phyloP scores from a whole-genome alignment of 2,888 invertebrate genomes.

The Cerastoderma edule region DNA sequence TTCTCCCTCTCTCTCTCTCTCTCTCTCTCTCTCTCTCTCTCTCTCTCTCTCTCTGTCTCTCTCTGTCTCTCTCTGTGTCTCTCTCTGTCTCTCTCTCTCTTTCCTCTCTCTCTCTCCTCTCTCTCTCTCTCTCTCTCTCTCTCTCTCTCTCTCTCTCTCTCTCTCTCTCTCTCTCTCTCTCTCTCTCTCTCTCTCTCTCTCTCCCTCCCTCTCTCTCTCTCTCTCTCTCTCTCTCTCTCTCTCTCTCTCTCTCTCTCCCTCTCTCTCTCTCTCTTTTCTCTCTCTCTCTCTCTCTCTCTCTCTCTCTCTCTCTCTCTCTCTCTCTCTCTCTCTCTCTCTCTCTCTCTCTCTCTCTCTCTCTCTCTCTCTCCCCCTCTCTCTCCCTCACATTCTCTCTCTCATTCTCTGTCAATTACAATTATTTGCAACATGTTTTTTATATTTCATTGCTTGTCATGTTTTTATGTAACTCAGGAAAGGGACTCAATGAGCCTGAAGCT shows the following conservation, averaged over 20 bases:
- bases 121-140: conserved; percentile 19
- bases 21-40: conserved; percentile 19
- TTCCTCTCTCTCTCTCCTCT: too few species aligned
- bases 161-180: conserved; percentile 19
- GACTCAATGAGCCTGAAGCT: too few species aligned
- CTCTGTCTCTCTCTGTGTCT: not conserved
- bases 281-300: conserved; percentile 19
- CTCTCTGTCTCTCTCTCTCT: too few species aligned
- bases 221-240: not conserved
- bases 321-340: conserved; percentile 19
- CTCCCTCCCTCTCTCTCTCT: not conserved
- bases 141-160: conserved; percentile 19
- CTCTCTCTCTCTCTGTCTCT: conserved; percentile 16
- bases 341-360: conserved; percentile 6
- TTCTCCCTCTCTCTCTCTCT: conserved; percentile 16
- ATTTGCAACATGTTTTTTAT: too few species aligned
- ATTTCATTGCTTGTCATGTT: too few species aligned
- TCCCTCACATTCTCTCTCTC: too few species aligned
- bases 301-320: conserved; percentile 19
- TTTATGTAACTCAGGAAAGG: too few species aligned
- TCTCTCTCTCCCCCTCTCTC: not conserved
- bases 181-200: conserved; percentile 2
- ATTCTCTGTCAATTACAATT: too few species aligned
- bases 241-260: not conserved
- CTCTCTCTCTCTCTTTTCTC: too few species aligned